Base-by-base conservation (phyloP, 2,113 vertebrate species). In the Paramisgurnus dabryanus region DNA sequence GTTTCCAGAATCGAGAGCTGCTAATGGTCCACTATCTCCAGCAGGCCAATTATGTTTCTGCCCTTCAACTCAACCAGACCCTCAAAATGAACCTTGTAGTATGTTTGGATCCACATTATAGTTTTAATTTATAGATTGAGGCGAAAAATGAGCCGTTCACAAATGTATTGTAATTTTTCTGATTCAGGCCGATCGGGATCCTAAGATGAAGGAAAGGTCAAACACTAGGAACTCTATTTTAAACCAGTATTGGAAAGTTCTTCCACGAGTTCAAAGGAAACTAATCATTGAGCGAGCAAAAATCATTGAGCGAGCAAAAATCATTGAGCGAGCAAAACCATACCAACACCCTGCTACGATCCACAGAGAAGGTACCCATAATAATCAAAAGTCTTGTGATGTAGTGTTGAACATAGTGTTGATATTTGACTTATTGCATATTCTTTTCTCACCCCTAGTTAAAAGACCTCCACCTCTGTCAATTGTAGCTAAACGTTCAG, bases 1-100 rank as follows among this genome's bases (percentile, higher is more conserved):
- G 91, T 82, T 90, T 94, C 77, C 93, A 94, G 83, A 98, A 96
- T 89, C 88, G 91, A 9, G 97, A 99, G 84, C 92, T 96, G 78
- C 92, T 97, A 70, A 90, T 98, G 91, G 94, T 96, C 58, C 95
- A 97, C 87, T 95, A 96, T 84, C 92, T 98, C 76, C 96, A 97
- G 80, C 94, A 93, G 86, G 93, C 96, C 80, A 96, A 95, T 89
- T 98, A 97, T 68, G 92, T 96, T 41, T 92, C 96, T 85, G 96
- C 97, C 0, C 90, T 98, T 58, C 95, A 94, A 86, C 84, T 97
- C 82, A 97, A 97, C 92, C 95, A 95, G 8, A 93, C 90, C 55
- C 88, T 98, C 74, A 96, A 95, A 82, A 85, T 89, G 68, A 95
- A 93, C 87, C 86, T 94, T 49, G 87, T 50, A 88, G 96, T 98